Base-by-base conservation (phyloP, 2,113 vertebrate genomes). In the Lophius piscatorius region DNA sequence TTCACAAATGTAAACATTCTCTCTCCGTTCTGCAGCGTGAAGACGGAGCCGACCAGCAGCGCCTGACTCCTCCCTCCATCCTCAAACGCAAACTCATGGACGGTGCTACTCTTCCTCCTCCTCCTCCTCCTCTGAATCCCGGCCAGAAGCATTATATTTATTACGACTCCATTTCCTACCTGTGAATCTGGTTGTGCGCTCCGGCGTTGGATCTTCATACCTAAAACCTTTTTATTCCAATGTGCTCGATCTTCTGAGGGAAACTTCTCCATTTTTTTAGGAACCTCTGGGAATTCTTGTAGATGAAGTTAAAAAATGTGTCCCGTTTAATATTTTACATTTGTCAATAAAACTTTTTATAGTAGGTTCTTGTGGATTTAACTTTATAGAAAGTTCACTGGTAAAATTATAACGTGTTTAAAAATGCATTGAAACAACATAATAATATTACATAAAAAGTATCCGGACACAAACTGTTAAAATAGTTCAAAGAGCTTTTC, bases 1-100 rank as follows among this genome's bases (percentile, higher is more conserved):
- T 10, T 31, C 5, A 31, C 9, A 10, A 31, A 10, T 31, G 3
- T 10, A 31, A 8, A 31, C 9, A 10, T 10, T 3, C 29, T 2
- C 9, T 5, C 58, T 50, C 49, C 49, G 67, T 72, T 87, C 8
- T 58, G 77, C 89, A 95, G 94, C 86, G 87, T 93, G 78, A 96
- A 95, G 84, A 94, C 91, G 22, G 94, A 96, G 81, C 94, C 93
- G 90, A 92, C 92, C 76, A 93, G 77, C 91, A 96, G 92, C 78
- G 87, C 93, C 86, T 98, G 91, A 96, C 77, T 5, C 13, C 16
- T 23, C 26, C 46, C 17, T 5, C 21, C 8, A 29, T 31, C 28
- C 16, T 16, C 26, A 48, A 11, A 9, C 9, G 29, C 23, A 21
- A 23, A 17, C 10, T 12, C 38, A 18, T 12, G 22, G 10, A 28